Percentiles rank a stretch among this genome's conserved stretches.
phyloP scores from a whole-genome alignment of 2,888 invertebrate species.

The Globia sparganii region DNA sequence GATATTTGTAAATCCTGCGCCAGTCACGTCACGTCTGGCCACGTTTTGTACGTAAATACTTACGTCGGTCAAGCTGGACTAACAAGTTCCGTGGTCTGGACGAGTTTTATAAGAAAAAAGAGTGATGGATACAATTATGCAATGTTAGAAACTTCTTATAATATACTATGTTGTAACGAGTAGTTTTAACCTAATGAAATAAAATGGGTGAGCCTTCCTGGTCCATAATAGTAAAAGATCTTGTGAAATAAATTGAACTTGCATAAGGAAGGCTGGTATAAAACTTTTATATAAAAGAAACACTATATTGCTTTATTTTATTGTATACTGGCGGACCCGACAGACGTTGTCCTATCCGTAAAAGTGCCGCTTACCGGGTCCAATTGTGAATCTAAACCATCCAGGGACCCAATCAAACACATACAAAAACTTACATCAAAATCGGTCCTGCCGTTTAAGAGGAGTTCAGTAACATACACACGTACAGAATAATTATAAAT shows the following conservation, averaged over 20 bases:
- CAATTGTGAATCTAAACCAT: too few species aligned
- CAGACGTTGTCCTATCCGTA: too few species aligned
- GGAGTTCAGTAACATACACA: too few species aligned
- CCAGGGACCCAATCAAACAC: too few species aligned
- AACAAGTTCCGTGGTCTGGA: slow-evolving; percentile 50
- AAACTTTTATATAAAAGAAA: neutral
- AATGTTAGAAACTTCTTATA: slow-evolving; percentile 34
- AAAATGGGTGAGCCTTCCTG: slow-evolving; percentile 21
- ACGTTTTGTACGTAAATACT: slow-evolving; percentile 52
- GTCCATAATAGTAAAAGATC: neutral
- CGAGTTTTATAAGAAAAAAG: slow-evolving; percentile 46
- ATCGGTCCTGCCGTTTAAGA: too few species aligned
- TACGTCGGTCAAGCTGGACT: slow-evolving; percentile 48
- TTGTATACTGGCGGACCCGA: neutral
- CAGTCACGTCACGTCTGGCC: slow-evolving; percentile 40
- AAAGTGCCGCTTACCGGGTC: too few species aligned
- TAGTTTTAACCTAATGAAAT: slow-evolving; percentile 11
- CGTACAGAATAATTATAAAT: too few species aligned
- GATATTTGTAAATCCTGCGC: slow-evolving; percentile 50
- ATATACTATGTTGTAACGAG: slow-evolving; percentile 22
- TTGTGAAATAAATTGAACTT: neutral
- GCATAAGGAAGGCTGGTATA: neutral
- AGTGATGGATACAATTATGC: slow-evolving; percentile 39
- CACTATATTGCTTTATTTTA: neutral
- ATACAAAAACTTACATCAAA: too few species aligned